Evolutionary conservation across 2,113 vertebrate species (phyloP), one percentile per base, ranked within the genome.

Genomic region (Nipponia nippon): DNA sequence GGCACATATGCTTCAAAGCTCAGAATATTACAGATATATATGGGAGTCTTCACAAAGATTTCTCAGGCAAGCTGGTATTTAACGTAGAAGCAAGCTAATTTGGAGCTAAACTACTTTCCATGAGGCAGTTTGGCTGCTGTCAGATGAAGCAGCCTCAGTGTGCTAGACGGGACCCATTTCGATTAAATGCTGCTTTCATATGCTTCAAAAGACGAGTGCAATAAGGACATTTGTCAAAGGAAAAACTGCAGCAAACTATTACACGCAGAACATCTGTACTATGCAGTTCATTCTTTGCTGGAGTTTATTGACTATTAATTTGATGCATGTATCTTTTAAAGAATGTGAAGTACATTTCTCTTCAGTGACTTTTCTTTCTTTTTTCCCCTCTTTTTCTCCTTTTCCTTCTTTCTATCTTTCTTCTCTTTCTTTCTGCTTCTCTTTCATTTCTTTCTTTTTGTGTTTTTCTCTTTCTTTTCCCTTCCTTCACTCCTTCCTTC

Each of bases 31-130:
- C 97, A 96, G 91, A 98, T 98, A 98, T 98, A 97, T 95, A 98
- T 97, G 93, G 84, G 95, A 95, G 63, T 93, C 98, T 97, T 98
- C 92, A 95, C 95, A 93, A 97, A 98, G 97, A 97, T 97, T 97
- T 98, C 97, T 96, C 95, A 98, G 97, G 97, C 98, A 98, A 98
- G 98, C 98, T 98, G 97, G 98, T 98, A 98, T 98, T 98, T 98
- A 98, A 98, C 96, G 3, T 82, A 98, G 97, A 98, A 98, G 97
- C 66, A 97, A 98, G 97, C 97, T 97, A 94, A 98, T 98, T 98
- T 98, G 96, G 91, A 97, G 89, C 98, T 98, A 98, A 98, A 98
- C 93, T 97, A 95, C 97, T 98, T 98, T 98, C 95, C 97, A 96
- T 96, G 94, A 98, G 97, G 98, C 98, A 97, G 97, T 98, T 98